phyloP scores from a whole-genome alignment of 2,888 invertebrate genomes.

The Drosophila formosana region DNA sequence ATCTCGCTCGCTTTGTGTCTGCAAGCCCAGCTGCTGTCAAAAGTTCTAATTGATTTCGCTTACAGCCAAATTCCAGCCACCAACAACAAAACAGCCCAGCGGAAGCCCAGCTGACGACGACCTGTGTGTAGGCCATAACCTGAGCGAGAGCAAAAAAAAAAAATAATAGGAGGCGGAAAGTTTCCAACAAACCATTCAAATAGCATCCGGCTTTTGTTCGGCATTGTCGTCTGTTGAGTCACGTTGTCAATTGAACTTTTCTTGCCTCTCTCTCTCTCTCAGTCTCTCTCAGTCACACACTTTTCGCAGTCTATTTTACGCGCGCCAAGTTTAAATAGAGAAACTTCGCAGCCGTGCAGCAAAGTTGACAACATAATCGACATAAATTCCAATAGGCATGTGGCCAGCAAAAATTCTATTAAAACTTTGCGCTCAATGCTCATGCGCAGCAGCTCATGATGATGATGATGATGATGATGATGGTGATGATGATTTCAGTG shows the following conservation, averaged over 20 bases:
- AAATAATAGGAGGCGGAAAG: neutral
- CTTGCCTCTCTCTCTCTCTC: slow-evolving; percentile 16
- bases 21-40: slow-evolving; percentile 65
- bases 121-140: slow-evolving; percentile 54
- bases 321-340: slow-evolving; percentile 72
- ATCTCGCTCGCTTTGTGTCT: slow-evolving; percentile 3
- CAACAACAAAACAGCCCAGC: slow-evolving; percentile 2
- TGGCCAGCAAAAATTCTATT: slow-evolving; percentile 69
- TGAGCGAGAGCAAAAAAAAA: slow-evolving; percentile 51
- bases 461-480: neutral
- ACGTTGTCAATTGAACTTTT: slow-evolving; percentile 75
- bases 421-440: slow-evolving; percentile 59
- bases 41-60: slow-evolving; percentile 80
- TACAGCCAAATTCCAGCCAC: slow-evolving; percentile 44
- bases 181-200: slow-evolving; percentile 2
- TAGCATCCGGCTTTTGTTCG: slow-evolving; percentile 29
- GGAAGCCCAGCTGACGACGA: slow-evolving; percentile 43
- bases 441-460: slow-evolving; percentile 42
- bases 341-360: slow-evolving; percentile 59
- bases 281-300: slow-evolving; percentile 15
- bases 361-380: slow-evolving; percentile 79
- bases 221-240: slow-evolving; percentile 64
- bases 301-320: slow-evolving; percentile 69
- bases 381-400: slow-evolving; percentile 77
- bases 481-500: slow-evolving; percentile 9